These are phyloP conservation scores for Venustoraphidia nigricollis DNA, from an alignment of 2,888 invertebrate genomes.

Conservation along the genomic window DNA sequence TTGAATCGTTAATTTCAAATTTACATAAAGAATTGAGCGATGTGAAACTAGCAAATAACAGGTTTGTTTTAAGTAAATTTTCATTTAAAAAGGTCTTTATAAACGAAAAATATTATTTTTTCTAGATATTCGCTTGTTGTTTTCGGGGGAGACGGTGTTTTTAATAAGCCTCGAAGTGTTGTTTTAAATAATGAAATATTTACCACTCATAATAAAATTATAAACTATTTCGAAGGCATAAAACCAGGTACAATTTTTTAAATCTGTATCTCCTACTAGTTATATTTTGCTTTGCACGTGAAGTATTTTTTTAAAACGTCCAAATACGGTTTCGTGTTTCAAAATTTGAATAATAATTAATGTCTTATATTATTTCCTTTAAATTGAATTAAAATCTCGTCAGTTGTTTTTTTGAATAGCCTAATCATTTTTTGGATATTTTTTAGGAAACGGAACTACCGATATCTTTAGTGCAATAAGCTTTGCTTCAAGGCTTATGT, in stretches of 20 bases:
- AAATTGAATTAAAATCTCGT: too few relatives aligned
- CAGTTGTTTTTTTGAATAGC: too few relatives aligned
- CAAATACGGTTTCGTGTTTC: too few relatives aligned
- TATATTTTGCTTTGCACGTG: too few relatives aligned
- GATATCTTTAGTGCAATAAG: slow-evolving; percentile 67
- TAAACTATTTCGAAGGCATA: slow-evolving; percentile 52
- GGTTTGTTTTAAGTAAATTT: slow-evolving; percentile 27
- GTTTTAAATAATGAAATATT: slow-evolving; percentile 56
- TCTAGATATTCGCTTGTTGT: slow-evolving; percentile 63
- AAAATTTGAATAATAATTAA: too few relatives aligned
- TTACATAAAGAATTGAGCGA: slow-evolving; percentile 53
- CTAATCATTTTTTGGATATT: neutral
- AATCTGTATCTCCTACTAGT: neutral
- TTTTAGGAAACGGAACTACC: slow-evolving; percentile 34
- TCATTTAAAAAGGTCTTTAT: neutral
- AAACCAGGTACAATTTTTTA: slow-evolving; percentile 33
- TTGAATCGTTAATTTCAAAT: slow-evolving; percentile 49
- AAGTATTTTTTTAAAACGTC: too few relatives aligned
- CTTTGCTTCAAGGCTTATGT: slow-evolving; percentile 55
- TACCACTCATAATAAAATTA: slow-evolving; percentile 43
- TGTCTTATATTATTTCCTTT: too few relatives aligned
- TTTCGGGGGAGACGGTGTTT: slow-evolving; percentile 68
- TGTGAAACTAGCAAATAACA: slow-evolving; percentile 47
- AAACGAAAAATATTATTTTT: slow-evolving; percentile 8
- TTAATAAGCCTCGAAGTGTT: slow-evolving; percentile 54